These are phyloP conservation scores for Drosophila serrata DNA, from an alignment of 1,140 invertebrate species.

Conservation along the genomic window DNA sequence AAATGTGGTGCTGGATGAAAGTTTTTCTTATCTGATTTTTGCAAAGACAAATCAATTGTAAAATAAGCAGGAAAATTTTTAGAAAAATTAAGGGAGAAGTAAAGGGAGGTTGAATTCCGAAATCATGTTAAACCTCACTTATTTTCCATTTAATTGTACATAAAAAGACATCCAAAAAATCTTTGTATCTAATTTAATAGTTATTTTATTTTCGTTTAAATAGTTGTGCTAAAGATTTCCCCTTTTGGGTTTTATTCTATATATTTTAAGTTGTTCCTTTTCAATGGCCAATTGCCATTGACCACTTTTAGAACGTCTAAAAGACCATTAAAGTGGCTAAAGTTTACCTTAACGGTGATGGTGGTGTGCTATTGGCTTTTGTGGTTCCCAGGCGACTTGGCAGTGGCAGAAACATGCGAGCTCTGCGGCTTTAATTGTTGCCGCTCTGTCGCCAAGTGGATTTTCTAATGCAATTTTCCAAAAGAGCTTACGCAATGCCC, in stretches of 20 bases:
- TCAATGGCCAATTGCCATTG: slow-evolving; percentile 14
- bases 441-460: slow-evolving; percentile 74
- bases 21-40: background rate
- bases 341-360: slow-evolving; percentile 36
- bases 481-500: slow-evolving; percentile 67
- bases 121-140: too few species aligned
- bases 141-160: background rate
- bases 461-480: slow-evolving; percentile 82
- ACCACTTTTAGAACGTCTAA: slow-evolving; percentile 61
- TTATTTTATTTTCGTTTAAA: background rate
- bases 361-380: slow-evolving; percentile 61
- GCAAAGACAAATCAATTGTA: slow-evolving; percentile 19
- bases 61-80: background rate
- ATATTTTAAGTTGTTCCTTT: background rate
- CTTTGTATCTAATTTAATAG: background rate
- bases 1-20: slow-evolving; percentile 1
- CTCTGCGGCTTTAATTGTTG: slow-evolving; percentile 76
- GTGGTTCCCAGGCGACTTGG: slow-evolving; percentile 78
- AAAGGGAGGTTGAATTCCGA: too few species aligned
- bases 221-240: too few species aligned
- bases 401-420: slow-evolving; percentile 71
- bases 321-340: slow-evolving; percentile 25
- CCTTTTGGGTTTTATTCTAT: background rate
- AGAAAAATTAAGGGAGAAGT: background rate
- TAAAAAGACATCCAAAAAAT: background rate